Percentiles rank a stretch among this genome's conserved stretches.
Conservation (phyloP, 2,113 vertebrate species). For the Rhynchomys soricoides region DNA sequence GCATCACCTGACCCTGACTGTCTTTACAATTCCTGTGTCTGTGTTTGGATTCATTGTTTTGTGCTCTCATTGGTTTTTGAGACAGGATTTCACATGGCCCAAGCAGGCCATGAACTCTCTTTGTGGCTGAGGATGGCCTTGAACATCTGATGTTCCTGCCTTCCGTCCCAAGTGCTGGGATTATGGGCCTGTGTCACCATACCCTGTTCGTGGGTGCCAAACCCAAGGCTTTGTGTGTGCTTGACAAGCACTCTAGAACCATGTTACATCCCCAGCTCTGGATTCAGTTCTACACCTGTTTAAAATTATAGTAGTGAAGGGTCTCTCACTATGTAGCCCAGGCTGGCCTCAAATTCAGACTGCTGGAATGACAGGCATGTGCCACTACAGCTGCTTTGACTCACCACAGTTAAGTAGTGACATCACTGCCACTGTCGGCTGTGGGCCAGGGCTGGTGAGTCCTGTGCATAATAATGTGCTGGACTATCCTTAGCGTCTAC, state of each 20-base stretch:
- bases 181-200: too few relatives aligned
- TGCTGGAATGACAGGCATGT: not conserved
- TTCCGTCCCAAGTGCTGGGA: not conserved
- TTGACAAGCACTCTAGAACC: not conserved
- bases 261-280: not conserved
- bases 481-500: not conserved
- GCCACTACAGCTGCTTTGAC: not conserved
- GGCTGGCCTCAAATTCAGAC: not conserved
- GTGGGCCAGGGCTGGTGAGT: not conserved
- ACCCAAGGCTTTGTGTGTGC: not conserved
- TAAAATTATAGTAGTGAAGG: not conserved
- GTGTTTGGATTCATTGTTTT: rapidly evolving
- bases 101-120: not conserved
- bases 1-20: rapidly evolving
- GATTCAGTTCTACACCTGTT: not conserved
- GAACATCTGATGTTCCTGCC: not conserved
- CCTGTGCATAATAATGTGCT: rapidly evolving
- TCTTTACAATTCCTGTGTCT: not conserved
- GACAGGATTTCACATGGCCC: not conserved
- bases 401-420: not conserved
- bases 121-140: not conserved
- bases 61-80: not conserved
- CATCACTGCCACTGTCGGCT: not conserved
- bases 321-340: not conserved
- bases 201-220: not conserved